Conservation (phyloP, 2,888 invertebrate genomes). For the Lottia gigantea region DNA sequence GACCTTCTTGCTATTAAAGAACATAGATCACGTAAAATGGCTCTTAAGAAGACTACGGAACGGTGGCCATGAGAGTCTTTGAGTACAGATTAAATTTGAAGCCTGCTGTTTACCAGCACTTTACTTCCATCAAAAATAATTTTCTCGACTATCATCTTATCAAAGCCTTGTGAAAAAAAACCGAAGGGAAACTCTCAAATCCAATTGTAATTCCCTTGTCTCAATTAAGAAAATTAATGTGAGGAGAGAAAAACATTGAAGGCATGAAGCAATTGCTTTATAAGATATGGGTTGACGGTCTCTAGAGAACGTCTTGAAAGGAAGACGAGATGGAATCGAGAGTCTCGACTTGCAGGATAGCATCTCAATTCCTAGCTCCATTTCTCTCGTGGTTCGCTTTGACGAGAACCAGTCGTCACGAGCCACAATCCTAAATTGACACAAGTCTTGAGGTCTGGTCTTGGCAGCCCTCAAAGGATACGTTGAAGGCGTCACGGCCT, state of each 20-base stretch:
- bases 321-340: conserved; percentile 18
- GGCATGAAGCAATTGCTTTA: conserved; percentile 23
- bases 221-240: conserved; percentile 29
- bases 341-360: conserved; percentile 17
- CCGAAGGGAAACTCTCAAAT: conserved; percentile 21
- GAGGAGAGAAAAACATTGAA: conserved; percentile 24
- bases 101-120: conserved; percentile 20
- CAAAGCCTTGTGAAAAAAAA: conserved; percentile 17
- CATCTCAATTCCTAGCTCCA: conserved; percentile 18
- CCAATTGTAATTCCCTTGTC: conserved; percentile 28
- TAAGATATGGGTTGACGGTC: conserved; percentile 22
- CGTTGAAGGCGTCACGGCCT: background rate
- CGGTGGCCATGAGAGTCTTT: too few relatives aligned
- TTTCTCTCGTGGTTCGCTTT: conserved; percentile 18
- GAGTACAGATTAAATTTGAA: background rate
- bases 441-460: conserved; percentile 17
- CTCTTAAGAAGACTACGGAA: too few relatives aligned
- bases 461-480: background rate
- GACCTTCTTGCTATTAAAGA: conserved; percentile 1
- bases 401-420: conserved; percentile 25
- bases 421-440: conserved; percentile 20
- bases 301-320: conserved; percentile 13
- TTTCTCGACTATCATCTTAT: conserved; percentile 24
- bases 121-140: conserved; percentile 25
- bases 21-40: background rate